A percentile compares a stretch with the other conserved stretches of the same genome.
Conservation (phyloP, 2,888 invertebrate genomes). For the Parthenolecanium corni region DNA sequence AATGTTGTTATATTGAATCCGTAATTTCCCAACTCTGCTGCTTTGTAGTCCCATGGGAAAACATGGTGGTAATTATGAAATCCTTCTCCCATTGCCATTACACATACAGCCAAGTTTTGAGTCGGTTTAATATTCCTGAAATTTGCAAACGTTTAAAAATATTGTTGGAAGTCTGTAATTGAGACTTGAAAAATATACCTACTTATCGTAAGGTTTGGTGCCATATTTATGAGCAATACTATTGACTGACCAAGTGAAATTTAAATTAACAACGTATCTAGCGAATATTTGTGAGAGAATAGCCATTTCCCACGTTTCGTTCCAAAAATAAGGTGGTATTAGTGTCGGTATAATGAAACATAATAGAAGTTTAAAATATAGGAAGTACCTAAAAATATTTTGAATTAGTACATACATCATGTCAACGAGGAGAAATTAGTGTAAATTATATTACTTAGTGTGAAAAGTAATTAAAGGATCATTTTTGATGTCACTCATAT, state of each 20-base stretch:
- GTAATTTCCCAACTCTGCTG: constrained; percentile 63
- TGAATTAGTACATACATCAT: background rate
- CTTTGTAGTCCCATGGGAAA: constrained; percentile 87
- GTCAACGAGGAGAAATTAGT: background rate
- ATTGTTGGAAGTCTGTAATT: no score
- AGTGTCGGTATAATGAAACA: constrained; percentile 46
- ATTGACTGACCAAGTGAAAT: constrained; percentile 83
- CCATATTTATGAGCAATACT: constrained; percentile 75
- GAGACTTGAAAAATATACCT: constrained; percentile 21
- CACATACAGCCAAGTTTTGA: constrained; percentile 61
- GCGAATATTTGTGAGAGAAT: constrained; percentile 45
- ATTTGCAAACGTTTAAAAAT: constrained; percentile 31
- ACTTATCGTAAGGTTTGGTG: constrained; percentile 60
- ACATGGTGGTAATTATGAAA: constrained; percentile 93
- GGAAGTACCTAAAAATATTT: constrained; percentile 40
- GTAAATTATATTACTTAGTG: constrained; percentile 49
- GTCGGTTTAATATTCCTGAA: constrained; percentile 62
- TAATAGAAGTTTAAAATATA: constrained; percentile 41
- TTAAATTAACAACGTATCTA: constrained; percentile 63
- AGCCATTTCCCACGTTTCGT: constrained; percentile 43
- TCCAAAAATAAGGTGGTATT: constrained; percentile 47
- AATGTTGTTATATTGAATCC: constrained; percentile 44
- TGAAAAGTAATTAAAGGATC: constrained; percentile 72
- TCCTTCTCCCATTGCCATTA: constrained; percentile 69
- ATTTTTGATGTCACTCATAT: constrained; percentile 63